These are phyloP conservation scores for Pygocentrus nattereri DNA, from an alignment of 2,797 vertebrate genomes.

Conservation along the genomic window DNA sequence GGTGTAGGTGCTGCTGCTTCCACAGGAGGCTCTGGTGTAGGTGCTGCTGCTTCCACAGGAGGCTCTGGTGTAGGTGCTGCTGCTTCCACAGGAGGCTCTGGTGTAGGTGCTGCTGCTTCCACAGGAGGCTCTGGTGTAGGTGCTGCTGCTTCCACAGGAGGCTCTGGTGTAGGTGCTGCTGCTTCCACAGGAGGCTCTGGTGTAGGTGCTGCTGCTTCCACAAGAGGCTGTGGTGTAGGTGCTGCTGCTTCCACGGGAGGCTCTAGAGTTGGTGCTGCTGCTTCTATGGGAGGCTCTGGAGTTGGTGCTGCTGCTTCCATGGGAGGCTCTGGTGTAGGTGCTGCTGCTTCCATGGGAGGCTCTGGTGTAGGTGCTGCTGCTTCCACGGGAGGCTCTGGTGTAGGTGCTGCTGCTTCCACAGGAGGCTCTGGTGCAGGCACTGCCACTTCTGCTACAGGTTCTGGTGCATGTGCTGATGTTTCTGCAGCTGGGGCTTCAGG, in stretches of 20 bases:
- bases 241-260: neutral
- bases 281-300: neutral
- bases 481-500: neutral
- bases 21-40: neutral
- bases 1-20: conserved; percentile 12
- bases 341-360: neutral
- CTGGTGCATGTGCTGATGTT: neutral
- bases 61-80: neutral
- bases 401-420: too few species aligned
- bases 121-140: neutral
- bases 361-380: neutral
- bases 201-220: neutral
- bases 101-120: neutral
- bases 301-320: conserved; percentile 8
- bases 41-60: neutral
- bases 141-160: neutral
- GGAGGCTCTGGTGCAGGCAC: neutral
- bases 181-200: neutral
- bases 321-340: neutral
- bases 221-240: neutral
- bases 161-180: neutral
- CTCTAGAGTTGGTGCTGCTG: neutral
- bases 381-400: neutral
- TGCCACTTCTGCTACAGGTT: neutral
- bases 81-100: neutral